Base-by-base conservation (phyloP, 2,888 invertebrate genomes). In the Sylvicola cinctus region DNA sequence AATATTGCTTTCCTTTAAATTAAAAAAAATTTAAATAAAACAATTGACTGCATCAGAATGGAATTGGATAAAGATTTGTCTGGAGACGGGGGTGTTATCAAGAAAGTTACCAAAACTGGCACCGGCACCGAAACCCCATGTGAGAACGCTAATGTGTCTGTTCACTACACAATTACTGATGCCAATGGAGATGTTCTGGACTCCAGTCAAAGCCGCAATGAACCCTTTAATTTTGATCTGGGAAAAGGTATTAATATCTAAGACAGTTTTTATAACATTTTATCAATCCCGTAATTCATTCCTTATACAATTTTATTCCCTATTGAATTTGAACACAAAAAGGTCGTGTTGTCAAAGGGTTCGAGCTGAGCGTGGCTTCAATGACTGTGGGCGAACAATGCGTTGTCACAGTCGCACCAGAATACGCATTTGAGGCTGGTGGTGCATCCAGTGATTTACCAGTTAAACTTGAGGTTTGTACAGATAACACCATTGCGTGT, bases 311-410 rank as follows among this genome's bases (percentile, higher is more conserved):
- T 46, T 51, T n/a, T n/a, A n/a, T n/a, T n/a, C n/a, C n/a, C n/a
- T n/a, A n/a, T n/a, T n/a, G n/a, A n/a, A n/a, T n/a, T n/a, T n/a
- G n/a, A n/a, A n/a, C n/a, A n/a, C n/a, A n/a, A n/a, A 15, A 45
- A 81, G 81, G 73, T 1, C 58, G 60, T 34, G 90, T 93, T 2
- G 91, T 95, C 41, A 83, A 81, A 61, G 90, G 77, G 58, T 96
- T 93, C 83, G 95, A 96, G 48, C 66, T 85, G 42, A 93, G 90
- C 17, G 77, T 96, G 12, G 79, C 83, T 0, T 79, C 85, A 0
- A 96, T 98, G 96, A 83, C 77, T 55, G 75, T 74, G 45, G 84
- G 85, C 0, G 93, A 95, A 58, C 63, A 78, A 34, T 78, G 84
- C 32, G 62, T 73, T 34, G 58, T 96, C 33, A 83, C 77, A 1